Percentiles rank a stretch among this genome's conserved stretches.
phyloP scores from a whole-genome alignment of 1,140 invertebrate genomes.

The Drosophila eugracilis region DNA sequence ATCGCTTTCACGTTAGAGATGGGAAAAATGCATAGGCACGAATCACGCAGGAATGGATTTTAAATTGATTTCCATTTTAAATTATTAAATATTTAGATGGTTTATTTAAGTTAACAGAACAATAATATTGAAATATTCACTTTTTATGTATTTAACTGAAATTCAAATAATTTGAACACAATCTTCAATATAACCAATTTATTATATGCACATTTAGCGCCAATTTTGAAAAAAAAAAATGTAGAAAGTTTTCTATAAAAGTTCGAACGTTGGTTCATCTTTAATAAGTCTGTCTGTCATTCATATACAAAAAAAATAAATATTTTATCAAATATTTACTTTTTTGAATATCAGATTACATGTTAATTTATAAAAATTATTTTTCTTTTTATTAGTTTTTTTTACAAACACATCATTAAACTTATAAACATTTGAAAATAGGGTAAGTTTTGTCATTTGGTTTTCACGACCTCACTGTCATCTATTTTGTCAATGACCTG shows the following conservation, averaged over 20 bases:
- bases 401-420: constrained; percentile 6
- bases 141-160: no score
- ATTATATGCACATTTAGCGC: no score
- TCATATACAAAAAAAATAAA: neutral
- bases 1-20: neutral
- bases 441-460: constrained; percentile 30
- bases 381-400: neutral
- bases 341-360: neutral
- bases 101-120: no score
- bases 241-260: no score
- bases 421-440: constrained; percentile 5
- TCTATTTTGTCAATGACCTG: constrained; percentile 83
- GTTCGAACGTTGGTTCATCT: no score
- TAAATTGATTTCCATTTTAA: no score
- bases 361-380: neutral
- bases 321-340: neutral
- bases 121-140: no score
- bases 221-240: no score
- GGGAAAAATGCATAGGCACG: neutral
- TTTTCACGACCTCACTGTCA: constrained; percentile 50
- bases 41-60: neutral
- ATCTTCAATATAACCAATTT: no score
- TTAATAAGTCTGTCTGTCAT: no score
- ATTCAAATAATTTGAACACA: no score
- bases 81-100: no score